Percentiles rank a stretch among this genome's conserved stretches.
Evolutionary conservation across 2,888 invertebrate genomes (phyloP).

Genomic region (Athalia rosae): DNA sequence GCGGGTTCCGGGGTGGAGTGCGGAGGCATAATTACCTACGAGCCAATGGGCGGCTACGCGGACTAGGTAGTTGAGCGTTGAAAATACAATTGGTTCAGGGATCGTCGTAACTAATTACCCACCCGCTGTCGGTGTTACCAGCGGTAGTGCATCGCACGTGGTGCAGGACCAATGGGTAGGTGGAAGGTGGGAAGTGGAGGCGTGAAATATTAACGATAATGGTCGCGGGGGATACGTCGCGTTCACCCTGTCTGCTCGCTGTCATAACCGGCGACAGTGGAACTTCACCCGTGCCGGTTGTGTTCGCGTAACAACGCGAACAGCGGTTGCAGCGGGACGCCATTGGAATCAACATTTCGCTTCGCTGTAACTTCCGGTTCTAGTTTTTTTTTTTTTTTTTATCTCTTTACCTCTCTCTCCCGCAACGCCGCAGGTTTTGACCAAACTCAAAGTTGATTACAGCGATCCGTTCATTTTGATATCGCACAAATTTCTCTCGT

Average conservation of each 20-base stretch:
- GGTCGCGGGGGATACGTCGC: not conserved
- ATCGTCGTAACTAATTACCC: conserved; percentile 9
- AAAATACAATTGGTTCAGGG: not conserved
- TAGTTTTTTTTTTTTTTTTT: not conserved
- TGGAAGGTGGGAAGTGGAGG: conserved; percentile 20
- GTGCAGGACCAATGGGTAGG: not conserved
- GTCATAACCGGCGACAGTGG: conserved; percentile 1
- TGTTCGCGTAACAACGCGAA: not conserved
- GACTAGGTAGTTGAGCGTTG: not conserved
- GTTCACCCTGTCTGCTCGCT: not conserved
- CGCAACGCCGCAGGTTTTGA: too few relatives aligned
- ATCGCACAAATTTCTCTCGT: too few relatives aligned
- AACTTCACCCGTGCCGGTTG: not conserved
- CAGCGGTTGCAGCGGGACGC: not conserved
- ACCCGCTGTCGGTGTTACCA: not conserved
- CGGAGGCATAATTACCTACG: too few relatives aligned
- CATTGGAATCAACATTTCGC: conserved; percentile 4
- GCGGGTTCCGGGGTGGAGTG: too few relatives aligned
- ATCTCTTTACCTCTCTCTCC: too few relatives aligned
- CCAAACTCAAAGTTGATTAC: too few relatives aligned
- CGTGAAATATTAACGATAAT: conserved; percentile 35
- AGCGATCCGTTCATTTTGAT: too few relatives aligned
- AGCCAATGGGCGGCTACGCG: too few relatives aligned
- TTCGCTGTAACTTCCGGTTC: conserved; percentile 11
- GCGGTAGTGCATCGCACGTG: conserved; percentile 5